Percentiles rank a stretch among this genome's conserved stretches.
Evolutionary conservation across 2,797 vertebrate genomes (phyloP).

Genomic region (Oreochromis mossambicus): DNA sequence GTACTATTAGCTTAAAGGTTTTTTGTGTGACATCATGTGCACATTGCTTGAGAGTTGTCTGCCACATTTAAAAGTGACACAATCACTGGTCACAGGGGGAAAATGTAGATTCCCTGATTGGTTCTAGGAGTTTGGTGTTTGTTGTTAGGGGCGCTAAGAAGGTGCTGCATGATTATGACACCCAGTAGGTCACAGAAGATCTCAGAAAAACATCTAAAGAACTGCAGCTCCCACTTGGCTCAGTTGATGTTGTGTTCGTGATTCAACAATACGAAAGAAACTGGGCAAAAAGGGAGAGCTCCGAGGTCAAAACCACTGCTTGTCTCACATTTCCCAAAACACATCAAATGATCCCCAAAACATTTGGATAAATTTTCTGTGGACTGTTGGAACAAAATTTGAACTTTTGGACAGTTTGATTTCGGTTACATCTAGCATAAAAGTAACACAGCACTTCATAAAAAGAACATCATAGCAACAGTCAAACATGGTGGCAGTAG

Average conservation of each 20-base stretch:
- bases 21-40: not conserved
- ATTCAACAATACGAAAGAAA: not conserved
- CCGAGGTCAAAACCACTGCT: not conserved
- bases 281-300: not conserved
- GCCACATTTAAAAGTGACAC: not conserved
- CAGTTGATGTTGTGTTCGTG: fast-evolving
- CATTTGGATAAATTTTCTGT: not conserved
- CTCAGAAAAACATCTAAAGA: not conserved
- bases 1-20: not conserved
- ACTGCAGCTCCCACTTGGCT: not conserved
- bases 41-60: not conserved
- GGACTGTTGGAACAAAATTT: not conserved
- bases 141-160: not conserved
- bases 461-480: not conserved
- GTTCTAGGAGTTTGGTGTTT: not conserved
- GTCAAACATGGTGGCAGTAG: not conserved
- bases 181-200: not conserved
- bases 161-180: not conserved
- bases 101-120: not conserved
- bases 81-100: not conserved
- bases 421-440: not conserved
- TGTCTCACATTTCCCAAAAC: not conserved
- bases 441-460: not conserved
- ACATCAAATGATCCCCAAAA: not conserved
- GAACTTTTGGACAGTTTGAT: not conserved